These are phyloP conservation scores for Ophraella communa DNA, from an alignment of 2,888 invertebrate species.

Conservation along the genomic window DNA sequence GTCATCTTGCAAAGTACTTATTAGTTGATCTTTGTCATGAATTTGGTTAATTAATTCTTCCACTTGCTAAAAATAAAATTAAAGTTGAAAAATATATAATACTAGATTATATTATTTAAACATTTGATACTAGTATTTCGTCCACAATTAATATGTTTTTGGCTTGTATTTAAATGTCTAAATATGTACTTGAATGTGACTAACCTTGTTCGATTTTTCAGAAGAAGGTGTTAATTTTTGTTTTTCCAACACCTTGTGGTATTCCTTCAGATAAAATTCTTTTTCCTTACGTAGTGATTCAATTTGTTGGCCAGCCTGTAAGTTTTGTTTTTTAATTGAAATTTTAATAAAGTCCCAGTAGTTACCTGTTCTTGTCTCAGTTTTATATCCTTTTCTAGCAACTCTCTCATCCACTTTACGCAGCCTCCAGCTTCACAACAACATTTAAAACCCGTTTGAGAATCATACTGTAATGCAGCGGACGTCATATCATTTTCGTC, in stretches of 20 bases:
- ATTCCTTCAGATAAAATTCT: slow-evolving; percentile 63
- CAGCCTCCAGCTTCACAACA: slow-evolving; percentile 47
- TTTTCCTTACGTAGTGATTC: slow-evolving; percentile 56
- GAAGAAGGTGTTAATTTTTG: slow-evolving; percentile 45
- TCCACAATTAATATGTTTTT: too few species aligned
- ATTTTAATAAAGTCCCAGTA: too few species aligned
- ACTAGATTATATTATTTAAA: too few species aligned
- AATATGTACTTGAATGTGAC: slow-evolving; percentile 8
- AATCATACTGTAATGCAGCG: slow-evolving; percentile 7
- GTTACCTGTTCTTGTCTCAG: slow-evolving; percentile 44
- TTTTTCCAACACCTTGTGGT: slow-evolving; percentile 58
- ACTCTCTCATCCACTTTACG: slow-evolving; percentile 46
- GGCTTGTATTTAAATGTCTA: too few species aligned
- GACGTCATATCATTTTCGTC: slow-evolving; percentile 9
- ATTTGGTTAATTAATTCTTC: slow-evolving; percentile 50
- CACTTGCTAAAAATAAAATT: slow-evolving; percentile 22
- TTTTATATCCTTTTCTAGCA: slow-evolving; percentile 49
- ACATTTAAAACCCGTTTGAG: slow-evolving; percentile 36
- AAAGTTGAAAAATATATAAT: neutral
- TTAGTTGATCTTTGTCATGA: slow-evolving; percentile 57
- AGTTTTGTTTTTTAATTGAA: too few species aligned
- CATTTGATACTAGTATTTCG: too few species aligned
- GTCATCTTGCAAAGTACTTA: slow-evolving; percentile 58
- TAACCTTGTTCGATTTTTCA: slow-evolving; percentile 53
- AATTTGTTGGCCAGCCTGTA: slow-evolving; percentile 43